Conservation (phyloP, 2,888 invertebrate species). For the Apodemia zela region DNA sequence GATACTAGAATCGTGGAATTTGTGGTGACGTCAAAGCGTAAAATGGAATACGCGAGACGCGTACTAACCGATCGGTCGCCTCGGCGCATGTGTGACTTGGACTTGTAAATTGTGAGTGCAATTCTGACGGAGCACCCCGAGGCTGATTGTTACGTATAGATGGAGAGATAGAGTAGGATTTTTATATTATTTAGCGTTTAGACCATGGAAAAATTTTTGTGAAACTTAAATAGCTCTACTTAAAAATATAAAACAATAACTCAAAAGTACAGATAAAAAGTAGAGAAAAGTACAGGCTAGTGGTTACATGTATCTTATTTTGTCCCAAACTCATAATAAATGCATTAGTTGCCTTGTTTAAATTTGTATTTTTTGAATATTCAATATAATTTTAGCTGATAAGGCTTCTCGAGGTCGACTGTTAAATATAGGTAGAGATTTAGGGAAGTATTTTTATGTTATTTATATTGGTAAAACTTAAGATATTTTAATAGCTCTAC, state of each 20-base stretch:
- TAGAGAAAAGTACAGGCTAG: too few relatives aligned
- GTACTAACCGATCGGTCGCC: conserved; percentile 45
- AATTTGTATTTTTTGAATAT: too few relatives aligned
- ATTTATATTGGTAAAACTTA: neutral
- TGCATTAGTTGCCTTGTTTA: too few relatives aligned
- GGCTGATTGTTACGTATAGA: conserved; percentile 15
- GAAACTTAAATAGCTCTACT: neutral
- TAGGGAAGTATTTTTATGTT: conserved; percentile 11
- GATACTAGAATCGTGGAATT: conserved; percentile 55
- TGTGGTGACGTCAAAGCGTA: conserved; percentile 46
- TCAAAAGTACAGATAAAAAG: too few relatives aligned
- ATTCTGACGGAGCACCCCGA: conserved; percentile 28
- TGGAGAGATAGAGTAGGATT: conserved; percentile 24
- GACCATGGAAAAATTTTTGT: neutral
- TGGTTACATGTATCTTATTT: too few relatives aligned
- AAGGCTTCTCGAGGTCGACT: conserved; percentile 25
- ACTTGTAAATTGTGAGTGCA: conserved; percentile 30
- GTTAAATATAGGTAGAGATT: conserved; percentile 23
- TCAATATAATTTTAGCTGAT: conserved; percentile 7
- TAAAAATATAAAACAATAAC: too few relatives aligned
- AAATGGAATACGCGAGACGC: conserved; percentile 36
- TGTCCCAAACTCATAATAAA: too few relatives aligned
- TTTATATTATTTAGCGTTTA: neutral
- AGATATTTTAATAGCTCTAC: neutral
- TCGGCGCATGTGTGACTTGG: conserved; percentile 55